Evolutionary conservation across 2,113 vertebrate species (phyloP).

Genomic region (Seriola dumerili): DNA sequence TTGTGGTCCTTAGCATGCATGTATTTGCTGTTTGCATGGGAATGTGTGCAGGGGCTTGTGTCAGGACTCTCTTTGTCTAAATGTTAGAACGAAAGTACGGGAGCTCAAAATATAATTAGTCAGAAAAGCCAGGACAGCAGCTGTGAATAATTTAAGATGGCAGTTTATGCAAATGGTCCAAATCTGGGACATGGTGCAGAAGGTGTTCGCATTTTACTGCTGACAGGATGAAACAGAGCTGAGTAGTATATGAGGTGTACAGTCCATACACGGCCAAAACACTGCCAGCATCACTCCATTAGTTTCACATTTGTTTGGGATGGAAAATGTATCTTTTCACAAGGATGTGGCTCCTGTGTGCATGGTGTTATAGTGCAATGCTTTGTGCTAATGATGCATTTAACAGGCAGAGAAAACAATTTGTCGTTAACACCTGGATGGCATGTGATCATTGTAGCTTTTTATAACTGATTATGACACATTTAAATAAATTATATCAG

Average conservation of each 20-base stretch:
- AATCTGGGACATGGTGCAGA: conserved; percentile 78
- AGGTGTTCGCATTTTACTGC: conserved; percentile 77
- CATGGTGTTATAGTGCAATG: neutral
- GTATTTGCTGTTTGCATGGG: neutral
- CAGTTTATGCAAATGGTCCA: conserved; percentile 81
- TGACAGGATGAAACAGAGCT: conserved; percentile 69
- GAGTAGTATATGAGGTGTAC: conserved; percentile 60
- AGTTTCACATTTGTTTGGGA: conserved; percentile 62
- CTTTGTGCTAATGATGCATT: conserved; percentile 55
- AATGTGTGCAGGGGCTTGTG: conserved; percentile 3
- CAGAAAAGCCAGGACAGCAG: conserved; percentile 78
- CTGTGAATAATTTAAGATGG: conserved; percentile 82
- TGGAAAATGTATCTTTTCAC: conserved; percentile 28
- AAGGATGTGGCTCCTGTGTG: conserved; percentile 21
- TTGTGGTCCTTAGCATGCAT: neutral
- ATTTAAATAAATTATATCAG: conserved; percentile 16
- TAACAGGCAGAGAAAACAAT: conserved; percentile 34
- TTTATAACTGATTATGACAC: conserved; percentile 21
- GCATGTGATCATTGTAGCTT: conserved; percentile 14
- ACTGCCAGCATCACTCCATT: conserved; percentile 61
- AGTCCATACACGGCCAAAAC: conserved; percentile 44
- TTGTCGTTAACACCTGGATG: conserved; percentile 17
- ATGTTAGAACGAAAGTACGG: conserved; percentile 53
- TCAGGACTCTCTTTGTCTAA: conserved; percentile 44
- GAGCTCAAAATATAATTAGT: conserved; percentile 80